Conservation (phyloP, 2,113 vertebrate genomes). For the Chinchilla lanigera region DNA sequence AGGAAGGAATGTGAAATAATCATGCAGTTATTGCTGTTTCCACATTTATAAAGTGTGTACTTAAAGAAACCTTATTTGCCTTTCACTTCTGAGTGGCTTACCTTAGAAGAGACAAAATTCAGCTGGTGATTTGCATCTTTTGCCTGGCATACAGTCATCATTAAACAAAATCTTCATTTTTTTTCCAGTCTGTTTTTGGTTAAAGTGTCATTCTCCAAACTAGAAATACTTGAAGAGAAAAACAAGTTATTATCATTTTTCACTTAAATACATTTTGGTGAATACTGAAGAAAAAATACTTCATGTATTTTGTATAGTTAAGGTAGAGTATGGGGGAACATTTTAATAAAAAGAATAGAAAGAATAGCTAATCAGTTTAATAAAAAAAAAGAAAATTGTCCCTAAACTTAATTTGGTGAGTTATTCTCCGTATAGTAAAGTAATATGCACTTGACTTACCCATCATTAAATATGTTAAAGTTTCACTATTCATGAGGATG, state of each 20-base stretch:
- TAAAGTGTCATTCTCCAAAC: constrained; percentile 49
- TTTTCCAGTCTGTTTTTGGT: constrained; percentile 56
- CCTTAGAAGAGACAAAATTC: constrained; percentile 6
- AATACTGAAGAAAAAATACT: constrained; percentile 56
- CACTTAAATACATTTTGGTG: constrained; percentile 39
- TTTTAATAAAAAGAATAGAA: constrained; percentile 62
- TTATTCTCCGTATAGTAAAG: constrained; percentile 61
- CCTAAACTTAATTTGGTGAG: constrained; percentile 52
- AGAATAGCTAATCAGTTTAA: constrained; percentile 50
- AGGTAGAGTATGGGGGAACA: background rate
- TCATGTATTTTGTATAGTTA: constrained; percentile 38
- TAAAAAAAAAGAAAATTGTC: constrained; percentile 32
- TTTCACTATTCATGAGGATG: background rate
- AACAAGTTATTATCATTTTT: background rate
- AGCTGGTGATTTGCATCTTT: constrained; percentile 43
- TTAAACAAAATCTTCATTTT: constrained; percentile 25
- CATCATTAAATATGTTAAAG: constrained; percentile 64
- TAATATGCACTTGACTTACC: constrained; percentile 55
- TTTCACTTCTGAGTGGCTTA: constrained; percentile 70
- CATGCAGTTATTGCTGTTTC: constrained; percentile 52
- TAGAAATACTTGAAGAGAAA: constrained; percentile 62
- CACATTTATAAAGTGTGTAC: constrained; percentile 62
- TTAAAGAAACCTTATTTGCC: background rate
- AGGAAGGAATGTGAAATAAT: constrained; percentile 70
- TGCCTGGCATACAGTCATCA: constrained; percentile 5